These are phyloP conservation scores for Corynorhinus townsendii DNA, from an alignment of 2,113 vertebrate species.

Conservation along the genomic window DNA sequence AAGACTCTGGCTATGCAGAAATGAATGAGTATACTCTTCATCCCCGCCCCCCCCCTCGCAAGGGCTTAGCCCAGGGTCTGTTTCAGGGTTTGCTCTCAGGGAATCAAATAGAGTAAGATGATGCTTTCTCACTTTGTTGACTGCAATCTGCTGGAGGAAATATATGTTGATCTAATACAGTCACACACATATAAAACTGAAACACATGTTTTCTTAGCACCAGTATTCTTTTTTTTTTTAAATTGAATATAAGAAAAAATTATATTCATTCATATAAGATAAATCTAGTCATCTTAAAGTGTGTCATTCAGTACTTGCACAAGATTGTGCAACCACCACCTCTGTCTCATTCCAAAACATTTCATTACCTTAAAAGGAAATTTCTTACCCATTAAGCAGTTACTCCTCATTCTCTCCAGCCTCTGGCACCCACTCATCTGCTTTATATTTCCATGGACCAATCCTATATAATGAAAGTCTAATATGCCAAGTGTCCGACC, in stretches of 20 bases:
- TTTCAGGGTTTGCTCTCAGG: neutral
- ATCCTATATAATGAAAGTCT: neutral
- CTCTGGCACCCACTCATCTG: neutral
- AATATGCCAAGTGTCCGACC: no score
- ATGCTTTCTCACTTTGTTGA: neutral
- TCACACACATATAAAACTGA: neutral
- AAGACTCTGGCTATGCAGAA: neutral
- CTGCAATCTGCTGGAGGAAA: neutral
- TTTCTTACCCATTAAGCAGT: neutral
- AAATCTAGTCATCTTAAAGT: neutral
- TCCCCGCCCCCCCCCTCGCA: no score
- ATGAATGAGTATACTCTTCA: neutral
- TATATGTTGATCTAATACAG: neutral
- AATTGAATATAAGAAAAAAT: no score
- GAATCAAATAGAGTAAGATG: neutral
- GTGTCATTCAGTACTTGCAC: neutral
- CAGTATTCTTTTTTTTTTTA: neutral
- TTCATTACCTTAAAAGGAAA: neutral
- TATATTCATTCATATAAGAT: neutral
- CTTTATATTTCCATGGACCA: neutral
- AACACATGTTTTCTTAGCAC: neutral
- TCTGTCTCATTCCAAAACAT: neutral
- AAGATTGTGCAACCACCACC: neutral
- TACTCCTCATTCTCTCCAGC: neutral
- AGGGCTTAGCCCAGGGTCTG: neutral